These are phyloP conservation scores for Serripes groenlandicus DNA, from an alignment of 2,888 invertebrate species.

Conservation along the genomic window DNA sequence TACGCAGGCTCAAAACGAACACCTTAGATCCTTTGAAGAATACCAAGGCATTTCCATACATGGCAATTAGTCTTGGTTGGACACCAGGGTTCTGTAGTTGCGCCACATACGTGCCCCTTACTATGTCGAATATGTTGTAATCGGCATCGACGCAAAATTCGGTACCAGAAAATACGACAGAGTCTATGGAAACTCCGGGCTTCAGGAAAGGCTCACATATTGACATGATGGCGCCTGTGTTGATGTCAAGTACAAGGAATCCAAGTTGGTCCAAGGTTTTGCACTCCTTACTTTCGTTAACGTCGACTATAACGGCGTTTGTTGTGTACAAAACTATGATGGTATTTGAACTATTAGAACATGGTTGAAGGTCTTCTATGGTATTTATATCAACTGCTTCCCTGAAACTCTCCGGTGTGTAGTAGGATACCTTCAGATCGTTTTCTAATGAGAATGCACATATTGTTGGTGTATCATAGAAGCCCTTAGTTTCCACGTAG, in stretches of 20 bases:
- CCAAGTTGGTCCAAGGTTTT: conserved; percentile 61
- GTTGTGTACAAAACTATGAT: conserved; percentile 79
- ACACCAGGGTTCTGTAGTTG: conserved; percentile 65
- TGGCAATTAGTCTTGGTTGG: conserved; percentile 75
- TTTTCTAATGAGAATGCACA: conserved; percentile 79
- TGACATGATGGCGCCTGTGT: conserved; percentile 78
- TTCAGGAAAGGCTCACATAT: conserved; percentile 81
- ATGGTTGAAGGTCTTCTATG: conserved; percentile 80
- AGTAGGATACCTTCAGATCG: conserved; percentile 74
- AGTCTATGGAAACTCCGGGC: conserved; percentile 68
- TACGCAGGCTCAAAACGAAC: conserved; percentile 74
- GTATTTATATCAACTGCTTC: conserved; percentile 78
- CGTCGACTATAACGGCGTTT: conserved; percentile 42
- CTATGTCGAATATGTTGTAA: conserved; percentile 81
- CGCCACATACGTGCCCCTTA: conserved; percentile 71
- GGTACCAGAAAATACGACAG: conserved; percentile 80
- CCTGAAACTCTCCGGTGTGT: conserved; percentile 80
- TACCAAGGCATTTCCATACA: conserved; percentile 78
- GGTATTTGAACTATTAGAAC: conserved; percentile 68
- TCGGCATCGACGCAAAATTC: conserved; percentile 81
- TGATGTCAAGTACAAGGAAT: conserved; percentile 80
- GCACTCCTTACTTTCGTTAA: conserved; percentile 43
- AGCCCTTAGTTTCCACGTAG: conserved; percentile 72
- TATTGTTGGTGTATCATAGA: conserved; percentile 80
- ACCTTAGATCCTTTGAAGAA: conserved; percentile 74